phyloP scores from a whole-genome alignment of 2,888 invertebrate genomes.

The Polymixis lichenea region DNA sequence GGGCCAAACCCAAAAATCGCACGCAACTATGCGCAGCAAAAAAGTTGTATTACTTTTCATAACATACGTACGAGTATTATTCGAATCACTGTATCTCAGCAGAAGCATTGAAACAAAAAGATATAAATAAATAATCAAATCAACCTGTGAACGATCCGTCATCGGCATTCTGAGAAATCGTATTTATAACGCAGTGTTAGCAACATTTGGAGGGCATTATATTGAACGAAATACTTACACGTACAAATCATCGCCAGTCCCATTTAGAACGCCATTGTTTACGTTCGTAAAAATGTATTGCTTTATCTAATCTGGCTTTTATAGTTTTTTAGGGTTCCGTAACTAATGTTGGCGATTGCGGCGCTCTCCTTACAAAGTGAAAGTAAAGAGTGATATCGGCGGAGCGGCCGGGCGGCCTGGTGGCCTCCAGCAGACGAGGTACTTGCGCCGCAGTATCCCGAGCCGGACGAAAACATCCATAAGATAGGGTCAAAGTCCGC shows the following conservation, averaged over 20 bases:
- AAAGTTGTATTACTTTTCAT: neutral
- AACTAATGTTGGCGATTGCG: no score
- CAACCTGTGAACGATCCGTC: neutral
- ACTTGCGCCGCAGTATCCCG: no score
- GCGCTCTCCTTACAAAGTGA: no score
- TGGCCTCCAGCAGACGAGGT: no score
- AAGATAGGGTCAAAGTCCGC: no score
- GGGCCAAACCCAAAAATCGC: neutral
- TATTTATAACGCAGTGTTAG: constrained; percentile 18
- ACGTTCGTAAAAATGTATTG: constrained; percentile 4
- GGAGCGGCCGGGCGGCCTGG: no score
- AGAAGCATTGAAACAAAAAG: neutral
- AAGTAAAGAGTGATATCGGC: no score
- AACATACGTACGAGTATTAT: constrained; percentile 1
- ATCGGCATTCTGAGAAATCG: neutral
- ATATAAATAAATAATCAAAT: constrained; percentile 30
- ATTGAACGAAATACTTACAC: constrained; percentile 13
- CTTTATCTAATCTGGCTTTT: neutral
- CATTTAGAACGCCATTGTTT: constrained; percentile 9
- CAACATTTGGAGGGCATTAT: constrained; percentile 19
- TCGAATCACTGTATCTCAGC: neutral
- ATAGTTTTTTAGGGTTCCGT: neutral
- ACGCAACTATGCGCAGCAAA: neutral
- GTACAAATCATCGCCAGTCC: neutral
- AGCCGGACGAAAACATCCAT: no score